Conservation (phyloP, 2,888 invertebrate species). For the Melinopterus prodromus region DNA sequence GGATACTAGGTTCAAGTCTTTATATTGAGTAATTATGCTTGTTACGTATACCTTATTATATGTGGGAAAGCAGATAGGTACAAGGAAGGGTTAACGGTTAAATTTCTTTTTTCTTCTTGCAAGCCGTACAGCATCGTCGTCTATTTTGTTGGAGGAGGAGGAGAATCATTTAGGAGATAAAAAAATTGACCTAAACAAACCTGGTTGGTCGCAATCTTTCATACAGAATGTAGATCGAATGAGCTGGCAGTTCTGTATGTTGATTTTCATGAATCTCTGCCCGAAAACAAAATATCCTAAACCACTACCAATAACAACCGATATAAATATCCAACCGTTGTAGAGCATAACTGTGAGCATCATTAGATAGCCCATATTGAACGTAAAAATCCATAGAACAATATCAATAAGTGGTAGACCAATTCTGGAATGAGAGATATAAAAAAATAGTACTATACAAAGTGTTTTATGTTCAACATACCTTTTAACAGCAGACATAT, state of each 20-base stretch:
- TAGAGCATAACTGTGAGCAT: constrained; percentile 80
- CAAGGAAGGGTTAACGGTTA: constrained; percentile 18
- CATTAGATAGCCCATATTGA: constrained; percentile 71
- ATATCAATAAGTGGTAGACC: constrained; percentile 53
- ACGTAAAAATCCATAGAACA: constrained; percentile 55
- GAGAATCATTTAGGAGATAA: constrained; percentile 7
- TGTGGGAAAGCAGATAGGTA: constrained; percentile 17
- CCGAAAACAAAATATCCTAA: constrained; percentile 68
- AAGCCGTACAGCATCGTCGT: constrained; percentile 31
- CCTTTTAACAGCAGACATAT: constrained; percentile 29
- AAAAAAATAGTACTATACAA: constrained; percentile 9
- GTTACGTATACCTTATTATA: constrained; percentile 7
- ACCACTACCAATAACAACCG: constrained; percentile 71
- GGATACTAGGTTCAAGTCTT: too few relatives aligned
- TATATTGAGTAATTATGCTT: too few relatives aligned
- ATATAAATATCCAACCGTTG: constrained; percentile 72
- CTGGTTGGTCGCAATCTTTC: constrained; percentile 59
- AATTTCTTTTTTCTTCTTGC: constrained; percentile 31
- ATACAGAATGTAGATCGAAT: constrained; percentile 60
- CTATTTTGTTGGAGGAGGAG: constrained; percentile 14
- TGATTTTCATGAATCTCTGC: constrained; percentile 62
- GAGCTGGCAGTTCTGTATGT: constrained; percentile 62
- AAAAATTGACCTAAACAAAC: constrained; percentile 54
- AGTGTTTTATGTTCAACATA: constrained; percentile 11
- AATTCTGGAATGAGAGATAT: constrained; percentile 49